Conservation (phyloP, 2,113 vertebrate species). For the Embiotoca jacksoni region DNA sequence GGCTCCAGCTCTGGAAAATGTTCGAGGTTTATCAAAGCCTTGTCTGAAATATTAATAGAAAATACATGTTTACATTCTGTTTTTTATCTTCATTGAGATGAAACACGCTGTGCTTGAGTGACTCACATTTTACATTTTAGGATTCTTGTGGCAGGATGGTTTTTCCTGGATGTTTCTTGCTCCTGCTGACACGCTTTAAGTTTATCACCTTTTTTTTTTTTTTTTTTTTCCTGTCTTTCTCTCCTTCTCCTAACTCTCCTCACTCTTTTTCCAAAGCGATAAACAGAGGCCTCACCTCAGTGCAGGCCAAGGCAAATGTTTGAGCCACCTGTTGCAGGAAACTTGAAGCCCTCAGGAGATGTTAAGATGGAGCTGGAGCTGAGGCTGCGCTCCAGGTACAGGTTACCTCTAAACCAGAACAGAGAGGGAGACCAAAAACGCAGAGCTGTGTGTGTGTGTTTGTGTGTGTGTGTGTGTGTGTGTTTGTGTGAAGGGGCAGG, state of each 20-base stretch:
- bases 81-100: constrained; percentile 57
- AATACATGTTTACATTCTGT: constrained; percentile 66
- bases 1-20: constrained; percentile 66
- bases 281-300: constrained; percentile 84
- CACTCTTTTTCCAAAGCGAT: constrained; percentile 75
- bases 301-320: constrained; percentile 87
- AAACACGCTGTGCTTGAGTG: constrained; percentile 25
- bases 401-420: constrained; percentile 48
- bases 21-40: constrained; percentile 60
- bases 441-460: constrained; percentile 12
- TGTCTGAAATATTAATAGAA: constrained; percentile 51
- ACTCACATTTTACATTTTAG: constrained; percentile 18
- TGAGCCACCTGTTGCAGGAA: constrained; percentile 88
- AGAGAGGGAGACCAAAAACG: constrained; percentile 41
- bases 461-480: constrained; percentile 1
- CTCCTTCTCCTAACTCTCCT: constrained; percentile 52
- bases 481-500: constrained; percentile 35
- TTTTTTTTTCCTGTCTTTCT: constrained; percentile 54
- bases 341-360: constrained; percentile 84
- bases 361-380: constrained; percentile 67
- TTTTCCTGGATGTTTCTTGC: constrained; percentile 41
- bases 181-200: constrained; percentile 31
- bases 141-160: constrained; percentile 16
- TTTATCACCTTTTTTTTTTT: constrained; percentile 34
- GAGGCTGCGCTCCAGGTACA: constrained; percentile 68